phyloP scores from a whole-genome alignment of 2,797 vertebrate genomes.

The Clarias pachynema region DNA sequence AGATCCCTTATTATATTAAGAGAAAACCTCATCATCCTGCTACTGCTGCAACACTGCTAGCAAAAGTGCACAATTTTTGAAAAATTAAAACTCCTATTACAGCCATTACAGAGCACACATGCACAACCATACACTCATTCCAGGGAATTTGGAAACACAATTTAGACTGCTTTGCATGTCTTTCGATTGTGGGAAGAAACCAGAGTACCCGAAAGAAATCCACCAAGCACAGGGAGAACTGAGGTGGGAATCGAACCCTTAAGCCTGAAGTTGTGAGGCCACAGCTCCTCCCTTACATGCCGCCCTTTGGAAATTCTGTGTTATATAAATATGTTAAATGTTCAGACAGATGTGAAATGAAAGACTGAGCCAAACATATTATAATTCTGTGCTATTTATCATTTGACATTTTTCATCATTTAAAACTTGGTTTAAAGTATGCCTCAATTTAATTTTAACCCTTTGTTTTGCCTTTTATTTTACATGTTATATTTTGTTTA shows the following conservation, averaged over 20 bases:
- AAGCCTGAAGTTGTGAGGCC: too few species aligned
- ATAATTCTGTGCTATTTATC: too few species aligned
- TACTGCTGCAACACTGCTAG: neutral
- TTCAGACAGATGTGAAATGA: constrained; percentile 1
- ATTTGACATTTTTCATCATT: neutral
- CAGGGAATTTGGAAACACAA: too few species aligned
- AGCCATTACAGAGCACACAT: too few species aligned
- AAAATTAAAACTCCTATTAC: too few species aligned
- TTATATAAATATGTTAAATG: neutral
- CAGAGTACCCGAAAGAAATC: too few species aligned
- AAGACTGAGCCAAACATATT: neutral
- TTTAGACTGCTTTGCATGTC: too few species aligned
- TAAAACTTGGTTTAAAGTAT: neutral
- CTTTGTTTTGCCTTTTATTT: neutral
- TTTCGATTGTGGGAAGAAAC: too few species aligned
- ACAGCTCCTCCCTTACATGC: too few species aligned
- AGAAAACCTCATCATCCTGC: neutral
- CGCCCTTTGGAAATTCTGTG: neutral
- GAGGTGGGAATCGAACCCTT: too few species aligned
- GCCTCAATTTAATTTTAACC: neutral
- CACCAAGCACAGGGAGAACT: too few species aligned
- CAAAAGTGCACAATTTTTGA: neutral
- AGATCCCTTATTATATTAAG: neutral
- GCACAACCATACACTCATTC: too few species aligned
- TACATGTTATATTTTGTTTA: neutral